Evolutionary conservation across 2,888 invertebrate genomes (phyloP).

Genomic region (Drosophila mayaguana): DNA sequence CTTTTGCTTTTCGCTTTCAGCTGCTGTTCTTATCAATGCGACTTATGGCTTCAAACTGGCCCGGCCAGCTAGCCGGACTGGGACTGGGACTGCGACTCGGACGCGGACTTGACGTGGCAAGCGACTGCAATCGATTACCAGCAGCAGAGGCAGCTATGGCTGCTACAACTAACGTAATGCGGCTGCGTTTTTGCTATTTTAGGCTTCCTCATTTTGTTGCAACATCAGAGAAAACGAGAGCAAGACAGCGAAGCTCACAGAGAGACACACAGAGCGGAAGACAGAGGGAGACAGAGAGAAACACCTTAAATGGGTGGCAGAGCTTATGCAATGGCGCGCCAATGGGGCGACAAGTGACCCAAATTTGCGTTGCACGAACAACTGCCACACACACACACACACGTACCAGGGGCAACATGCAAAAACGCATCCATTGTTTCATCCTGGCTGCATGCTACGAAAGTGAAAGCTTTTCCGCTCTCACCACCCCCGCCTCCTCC

Average conservation of each 20-base stretch:
- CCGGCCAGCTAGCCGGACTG: constrained; percentile 41
- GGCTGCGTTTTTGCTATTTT: constrained; percentile 65
- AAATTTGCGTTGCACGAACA: constrained; percentile 42
- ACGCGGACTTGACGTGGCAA: constrained; percentile 12
- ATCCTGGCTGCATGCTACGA: constrained; percentile 42
- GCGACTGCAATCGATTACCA: constrained; percentile 55
- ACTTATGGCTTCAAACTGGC: constrained; percentile 75
- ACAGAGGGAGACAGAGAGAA: constrained; percentile 8
- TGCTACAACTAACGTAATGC: constrained; percentile 55
- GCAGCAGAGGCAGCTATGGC: constrained; percentile 30
- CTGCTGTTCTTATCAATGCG: constrained; percentile 69
- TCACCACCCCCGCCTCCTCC: background rate
- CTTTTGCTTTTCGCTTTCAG: constrained; percentile 30
- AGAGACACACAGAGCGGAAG: background rate
- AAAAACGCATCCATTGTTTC: constrained; percentile 41
- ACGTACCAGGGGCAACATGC: constrained; percentile 31
- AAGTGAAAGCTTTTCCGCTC: constrained; percentile 55
- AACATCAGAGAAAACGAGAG: constrained; percentile 26
- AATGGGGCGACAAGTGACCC: constrained; percentile 58
- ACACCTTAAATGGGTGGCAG: constrained; percentile 48
- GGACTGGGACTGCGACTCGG: constrained; percentile 11
- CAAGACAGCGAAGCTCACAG: background rate
- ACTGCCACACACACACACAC: constrained; percentile 8
- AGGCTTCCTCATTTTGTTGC: constrained; percentile 78
- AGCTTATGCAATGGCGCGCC: constrained; percentile 54